A percentile compares a stretch with the other conserved stretches of the same genome.
phyloP scores from a whole-genome alignment of 2,888 invertebrate species.

The Dromius quadrimaculatus region DNA sequence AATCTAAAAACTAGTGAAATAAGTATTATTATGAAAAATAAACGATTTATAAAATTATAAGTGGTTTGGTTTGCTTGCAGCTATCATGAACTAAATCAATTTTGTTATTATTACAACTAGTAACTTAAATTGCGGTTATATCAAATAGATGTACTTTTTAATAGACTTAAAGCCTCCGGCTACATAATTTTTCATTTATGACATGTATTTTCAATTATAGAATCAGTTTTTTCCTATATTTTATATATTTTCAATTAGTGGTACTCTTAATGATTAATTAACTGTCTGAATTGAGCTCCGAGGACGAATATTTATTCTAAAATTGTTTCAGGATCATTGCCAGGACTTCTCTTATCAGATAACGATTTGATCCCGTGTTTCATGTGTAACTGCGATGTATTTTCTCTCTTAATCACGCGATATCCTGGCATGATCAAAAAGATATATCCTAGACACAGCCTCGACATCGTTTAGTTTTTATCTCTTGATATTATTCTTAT shows the following conservation, averaged over 20 bases:
- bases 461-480: conserved; percentile 41
- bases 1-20: conserved; percentile 30
- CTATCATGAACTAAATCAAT: conserved; percentile 44
- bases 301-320: no score
- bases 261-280: no score
- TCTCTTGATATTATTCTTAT: conserved; percentile 37
- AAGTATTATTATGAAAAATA: conserved; percentile 37
- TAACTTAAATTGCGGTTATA: conserved; percentile 27
- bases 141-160: conserved; percentile 8
- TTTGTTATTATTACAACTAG: conserved; percentile 31
- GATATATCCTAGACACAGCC: conserved; percentile 36
- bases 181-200: no score
- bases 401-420: conserved; percentile 40
- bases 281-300: no score
- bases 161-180: conserved; percentile 2
- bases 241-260: no score
- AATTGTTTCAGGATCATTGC: no score
- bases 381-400: conserved; percentile 19
- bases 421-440: conserved; percentile 40
- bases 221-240: no score
- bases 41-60: conserved; percentile 42
- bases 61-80: conserved; percentile 22
- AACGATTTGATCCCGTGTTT: conserved; percentile 34
- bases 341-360: conserved; percentile 23
- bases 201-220: conserved; percentile 32